phyloP scores from a whole-genome alignment of 2,888 invertebrate species.

The Drosophila engyochracea region DNA sequence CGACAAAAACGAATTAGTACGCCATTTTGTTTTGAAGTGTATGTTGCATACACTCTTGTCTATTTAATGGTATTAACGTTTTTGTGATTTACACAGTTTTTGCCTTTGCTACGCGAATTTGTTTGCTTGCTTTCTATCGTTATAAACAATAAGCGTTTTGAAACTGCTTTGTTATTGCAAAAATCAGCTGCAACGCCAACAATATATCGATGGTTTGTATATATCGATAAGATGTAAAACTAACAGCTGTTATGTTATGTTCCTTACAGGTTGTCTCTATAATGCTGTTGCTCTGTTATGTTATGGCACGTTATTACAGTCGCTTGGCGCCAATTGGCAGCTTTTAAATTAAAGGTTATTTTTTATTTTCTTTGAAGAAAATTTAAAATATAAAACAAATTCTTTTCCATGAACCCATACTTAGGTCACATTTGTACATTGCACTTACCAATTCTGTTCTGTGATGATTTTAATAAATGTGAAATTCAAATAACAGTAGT shows the following conservation, averaged over 20 bases:
- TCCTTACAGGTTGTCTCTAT: neutral
- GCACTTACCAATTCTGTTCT: neutral
- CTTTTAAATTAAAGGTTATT: neutral
- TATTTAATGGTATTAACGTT: slow-evolving; percentile 21
- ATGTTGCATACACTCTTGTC: slow-evolving; percentile 15
- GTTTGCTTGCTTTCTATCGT: slow-evolving; percentile 23
- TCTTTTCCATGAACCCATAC: too few species aligned
- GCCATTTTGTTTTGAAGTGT: slow-evolving; percentile 62
- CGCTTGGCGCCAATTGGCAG: neutral
- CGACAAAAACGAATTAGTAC: slow-evolving; percentile 50
- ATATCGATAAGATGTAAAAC: slow-evolving; percentile 12
- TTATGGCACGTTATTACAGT: neutral
- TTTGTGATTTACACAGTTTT: slow-evolving; percentile 13
- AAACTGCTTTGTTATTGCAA: slow-evolving; percentile 58
- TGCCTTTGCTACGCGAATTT: slow-evolving; percentile 5
- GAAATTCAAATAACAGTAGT: too few species aligned
- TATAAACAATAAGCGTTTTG: slow-evolving; percentile 56
- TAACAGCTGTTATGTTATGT: neutral
- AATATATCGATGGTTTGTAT: slow-evolving; percentile 6
- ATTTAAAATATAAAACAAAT: neutral
- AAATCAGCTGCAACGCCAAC: slow-evolving; percentile 47
- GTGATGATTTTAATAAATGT: neutral
- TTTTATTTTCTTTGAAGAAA: neutral
- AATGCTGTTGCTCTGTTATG: neutral
- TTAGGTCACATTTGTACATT: neutral